These are phyloP conservation scores for Condylura cristata DNA, from an alignment of 2,113 vertebrate species.

Conservation along the genomic window DNA sequence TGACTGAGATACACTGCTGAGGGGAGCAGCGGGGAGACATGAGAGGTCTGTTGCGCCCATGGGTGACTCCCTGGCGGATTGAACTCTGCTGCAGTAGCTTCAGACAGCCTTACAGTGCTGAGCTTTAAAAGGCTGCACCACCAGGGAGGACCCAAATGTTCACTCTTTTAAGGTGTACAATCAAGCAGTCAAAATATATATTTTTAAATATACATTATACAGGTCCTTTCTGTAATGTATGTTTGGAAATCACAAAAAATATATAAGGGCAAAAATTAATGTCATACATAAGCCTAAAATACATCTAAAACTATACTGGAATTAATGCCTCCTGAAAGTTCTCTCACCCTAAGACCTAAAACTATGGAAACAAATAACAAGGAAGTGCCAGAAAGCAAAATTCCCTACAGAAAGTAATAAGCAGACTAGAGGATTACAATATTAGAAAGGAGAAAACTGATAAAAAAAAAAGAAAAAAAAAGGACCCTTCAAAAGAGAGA, in stretches of 20 bases:
- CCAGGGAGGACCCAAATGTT: too few species aligned
- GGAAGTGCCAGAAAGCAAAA: background rate
- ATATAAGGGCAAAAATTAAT: slow-evolving; percentile 9
- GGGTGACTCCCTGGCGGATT: too few species aligned
- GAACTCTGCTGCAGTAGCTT: too few species aligned
- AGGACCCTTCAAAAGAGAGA: background rate
- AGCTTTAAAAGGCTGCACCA: too few species aligned
- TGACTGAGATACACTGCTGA: too few species aligned
- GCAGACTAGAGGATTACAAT: background rate
- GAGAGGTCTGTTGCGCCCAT: too few species aligned
- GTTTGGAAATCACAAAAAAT: background rate
- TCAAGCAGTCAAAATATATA: background rate
- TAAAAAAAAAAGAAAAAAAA: slow-evolving; percentile 10
- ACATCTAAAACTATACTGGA: background rate
- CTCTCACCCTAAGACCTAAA: background rate
- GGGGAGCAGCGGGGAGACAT: too few species aligned
- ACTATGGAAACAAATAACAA: background rate
- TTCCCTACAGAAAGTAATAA: background rate
- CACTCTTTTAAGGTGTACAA: background rate
- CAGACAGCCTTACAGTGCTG: too few species aligned
- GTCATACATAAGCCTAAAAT: background rate
- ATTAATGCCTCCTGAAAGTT: background rate
- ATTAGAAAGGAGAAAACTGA: background rate
- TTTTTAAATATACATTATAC: background rate
- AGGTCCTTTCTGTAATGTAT: background rate